A percentile compares a stretch with the other conserved stretches of the same genome.
Conservation (phyloP, 2,113 vertebrate species). For the Cairina moschata region DNA sequence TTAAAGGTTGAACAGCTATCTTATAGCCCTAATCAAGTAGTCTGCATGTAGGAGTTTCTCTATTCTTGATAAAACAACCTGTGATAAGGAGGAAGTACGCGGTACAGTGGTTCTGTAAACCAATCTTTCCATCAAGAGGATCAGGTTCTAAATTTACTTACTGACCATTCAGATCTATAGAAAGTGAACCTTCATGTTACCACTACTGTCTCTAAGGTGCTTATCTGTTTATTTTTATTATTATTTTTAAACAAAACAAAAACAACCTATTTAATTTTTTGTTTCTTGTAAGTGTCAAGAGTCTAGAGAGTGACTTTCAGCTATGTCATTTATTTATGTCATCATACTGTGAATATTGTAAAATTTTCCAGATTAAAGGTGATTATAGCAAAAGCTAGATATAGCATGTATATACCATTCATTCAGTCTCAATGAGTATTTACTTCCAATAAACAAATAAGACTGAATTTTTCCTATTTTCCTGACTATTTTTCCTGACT, state of each 20-base stretch:
- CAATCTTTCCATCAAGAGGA: background rate
- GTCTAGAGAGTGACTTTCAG: background rate
- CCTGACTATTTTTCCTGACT: background rate
- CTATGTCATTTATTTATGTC: background rate
- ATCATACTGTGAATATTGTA: background rate
- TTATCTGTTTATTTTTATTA: too few relatives aligned
- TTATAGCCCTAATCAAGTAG: background rate
- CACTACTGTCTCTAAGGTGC: background rate
- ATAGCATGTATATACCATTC: background rate
- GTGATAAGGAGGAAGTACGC: background rate
- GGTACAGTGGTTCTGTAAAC: background rate
- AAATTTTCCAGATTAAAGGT: background rate
- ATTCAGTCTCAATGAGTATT: background rate
- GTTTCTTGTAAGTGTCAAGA: background rate
- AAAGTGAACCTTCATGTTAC: background rate
- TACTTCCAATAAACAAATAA: background rate
- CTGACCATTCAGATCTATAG: background rate
- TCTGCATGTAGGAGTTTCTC: background rate
- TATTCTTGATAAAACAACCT: background rate
- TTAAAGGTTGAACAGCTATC: background rate
- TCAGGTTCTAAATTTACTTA: background rate
- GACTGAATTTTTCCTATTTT: background rate
- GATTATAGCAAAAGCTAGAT: background rate
- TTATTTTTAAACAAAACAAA: background rate
- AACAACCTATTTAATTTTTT: background rate